These are phyloP conservation scores for Hyposoter didymator DNA, from an alignment of 2,888 invertebrate genomes.

Conservation along the genomic window DNA sequence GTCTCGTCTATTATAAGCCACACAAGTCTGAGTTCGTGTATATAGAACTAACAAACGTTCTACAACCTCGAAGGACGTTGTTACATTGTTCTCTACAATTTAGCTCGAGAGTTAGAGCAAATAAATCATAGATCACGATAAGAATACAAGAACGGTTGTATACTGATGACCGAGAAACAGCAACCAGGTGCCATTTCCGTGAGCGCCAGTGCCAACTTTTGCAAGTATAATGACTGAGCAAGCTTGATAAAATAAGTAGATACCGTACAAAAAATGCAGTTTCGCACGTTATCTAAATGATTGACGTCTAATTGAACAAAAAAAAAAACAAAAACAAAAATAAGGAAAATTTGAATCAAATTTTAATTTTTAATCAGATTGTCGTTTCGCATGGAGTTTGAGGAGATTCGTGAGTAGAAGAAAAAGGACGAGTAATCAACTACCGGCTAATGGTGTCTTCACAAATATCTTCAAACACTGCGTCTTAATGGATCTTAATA, in stretches of 20 bases:
- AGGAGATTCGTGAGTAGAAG: background rate
- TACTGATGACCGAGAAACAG: background rate
- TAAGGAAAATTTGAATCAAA: background rate
- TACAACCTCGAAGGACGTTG: conserved; percentile 23
- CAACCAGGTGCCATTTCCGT: conserved; percentile 10
- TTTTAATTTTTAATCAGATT: background rate
- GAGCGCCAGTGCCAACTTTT: conserved; percentile 30
- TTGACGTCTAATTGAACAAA: background rate
- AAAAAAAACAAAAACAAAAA: background rate
- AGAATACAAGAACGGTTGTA: conserved; percentile 12
- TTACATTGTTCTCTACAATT: conserved; percentile 58
- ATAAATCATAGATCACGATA: conserved; percentile 51
- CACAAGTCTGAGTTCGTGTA: background rate
- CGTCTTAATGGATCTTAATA: background rate
- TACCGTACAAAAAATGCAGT: background rate
- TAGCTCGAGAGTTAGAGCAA: conserved; percentile 35
- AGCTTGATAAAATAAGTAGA: conserved; percentile 13
- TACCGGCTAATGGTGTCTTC: background rate
- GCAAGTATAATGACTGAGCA: conserved; percentile 33
- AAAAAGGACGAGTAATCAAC: background rate
- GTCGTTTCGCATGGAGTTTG: background rate
- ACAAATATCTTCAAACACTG: background rate
- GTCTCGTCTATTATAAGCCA: conserved; percentile 40
- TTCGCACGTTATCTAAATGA: background rate
- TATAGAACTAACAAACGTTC: conserved; percentile 12